These are phyloP conservation scores for Silurus meridionalis DNA, from an alignment of 2,113 vertebrate species.

Conservation along the genomic window DNA sequence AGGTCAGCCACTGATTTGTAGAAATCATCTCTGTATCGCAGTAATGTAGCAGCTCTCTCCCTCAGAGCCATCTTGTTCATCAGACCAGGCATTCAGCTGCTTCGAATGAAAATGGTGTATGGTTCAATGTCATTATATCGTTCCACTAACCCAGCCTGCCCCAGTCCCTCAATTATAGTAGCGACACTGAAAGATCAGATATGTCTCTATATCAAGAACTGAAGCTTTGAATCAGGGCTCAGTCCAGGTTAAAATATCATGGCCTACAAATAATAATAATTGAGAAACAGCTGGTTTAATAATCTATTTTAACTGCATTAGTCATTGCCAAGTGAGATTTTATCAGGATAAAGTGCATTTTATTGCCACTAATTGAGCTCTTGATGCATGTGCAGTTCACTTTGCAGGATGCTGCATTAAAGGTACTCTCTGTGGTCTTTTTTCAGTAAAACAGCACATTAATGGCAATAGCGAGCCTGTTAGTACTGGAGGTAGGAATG, in stretches of 20 bases:
- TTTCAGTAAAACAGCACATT: slow-evolving; percentile 20
- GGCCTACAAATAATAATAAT: background rate
- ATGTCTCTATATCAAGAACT: background rate
- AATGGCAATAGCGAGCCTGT: slow-evolving; percentile 11
- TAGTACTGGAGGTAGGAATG: slow-evolving; percentile 29
- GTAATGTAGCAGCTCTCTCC: slow-evolving; percentile 22
- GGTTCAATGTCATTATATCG: slow-evolving; percentile 15
- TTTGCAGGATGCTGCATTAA: slow-evolving; percentile 6
- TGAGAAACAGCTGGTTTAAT: background rate
- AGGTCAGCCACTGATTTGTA: slow-evolving; percentile 42
- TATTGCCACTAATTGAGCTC: slow-evolving; percentile 16
- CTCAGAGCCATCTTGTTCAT: slow-evolving; percentile 48
- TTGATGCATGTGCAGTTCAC: background rate
- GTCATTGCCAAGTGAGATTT: slow-evolving; percentile 9
- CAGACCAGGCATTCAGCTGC: slow-evolving; percentile 19
- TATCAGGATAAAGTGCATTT: background rate
- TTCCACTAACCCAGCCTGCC: slow-evolving; percentile 1
- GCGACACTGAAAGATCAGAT: slow-evolving; percentile 6
- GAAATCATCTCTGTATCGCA: slow-evolving; percentile 14
- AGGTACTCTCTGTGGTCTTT: slow-evolving; percentile 9
- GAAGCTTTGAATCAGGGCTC: background rate
- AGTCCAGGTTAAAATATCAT: background rate
- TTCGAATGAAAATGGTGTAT: slow-evolving; percentile 24
- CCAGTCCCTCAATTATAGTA: background rate
- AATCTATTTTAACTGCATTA: background rate